A percentile compares a stretch with the other conserved stretches of the same genome.
These are phyloP conservation scores for Pocillopora grandis DNA, from an alignment of 92 coral and sea anemone species.

Conservation along the genomic window DNA sequence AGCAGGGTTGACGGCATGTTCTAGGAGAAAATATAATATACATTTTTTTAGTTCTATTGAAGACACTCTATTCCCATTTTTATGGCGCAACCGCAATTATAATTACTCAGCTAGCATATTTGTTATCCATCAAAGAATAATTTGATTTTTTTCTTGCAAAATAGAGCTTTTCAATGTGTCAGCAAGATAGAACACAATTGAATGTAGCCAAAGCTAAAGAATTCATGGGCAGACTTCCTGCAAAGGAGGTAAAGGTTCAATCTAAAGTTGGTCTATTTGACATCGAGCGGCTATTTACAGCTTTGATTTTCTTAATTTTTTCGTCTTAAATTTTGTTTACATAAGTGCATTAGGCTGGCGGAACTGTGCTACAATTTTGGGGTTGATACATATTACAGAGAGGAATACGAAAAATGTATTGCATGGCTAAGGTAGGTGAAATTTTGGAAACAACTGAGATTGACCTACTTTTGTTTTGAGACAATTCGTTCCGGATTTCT, in stretches of 20 bases:
- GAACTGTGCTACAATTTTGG: constrained; percentile 97
- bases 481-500: too few relatives aligned
- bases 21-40: too few relatives aligned
- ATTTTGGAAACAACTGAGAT: background rate
- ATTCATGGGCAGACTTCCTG: constrained; percentile 66
- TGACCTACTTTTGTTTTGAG: background rate
- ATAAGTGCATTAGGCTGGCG: constrained; percentile 74
- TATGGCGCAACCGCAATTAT: too few relatives aligned
- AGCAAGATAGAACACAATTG: constrained; percentile 58
- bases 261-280: background rate
- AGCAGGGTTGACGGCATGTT: too few relatives aligned
- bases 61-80: too few relatives aligned
- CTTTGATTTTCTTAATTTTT: too few relatives aligned
- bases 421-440: constrained; percentile 82
- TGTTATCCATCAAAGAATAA: background rate
- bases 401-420: constrained; percentile 78
- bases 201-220: constrained; percentile 73
- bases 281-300: too few relatives aligned
- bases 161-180: constrained; percentile 72
- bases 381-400: constrained; percentile 89
- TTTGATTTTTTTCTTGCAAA: background rate
- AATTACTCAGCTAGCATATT: too few relatives aligned
- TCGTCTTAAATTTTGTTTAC: background rate
- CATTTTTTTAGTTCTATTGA: background rate
- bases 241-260: constrained; percentile 61